Evolutionary conservation across 1,140 invertebrate genomes (phyloP), one percentile per base, ranked within the genome.

Genomic region (Drosophila tristis): DNA sequence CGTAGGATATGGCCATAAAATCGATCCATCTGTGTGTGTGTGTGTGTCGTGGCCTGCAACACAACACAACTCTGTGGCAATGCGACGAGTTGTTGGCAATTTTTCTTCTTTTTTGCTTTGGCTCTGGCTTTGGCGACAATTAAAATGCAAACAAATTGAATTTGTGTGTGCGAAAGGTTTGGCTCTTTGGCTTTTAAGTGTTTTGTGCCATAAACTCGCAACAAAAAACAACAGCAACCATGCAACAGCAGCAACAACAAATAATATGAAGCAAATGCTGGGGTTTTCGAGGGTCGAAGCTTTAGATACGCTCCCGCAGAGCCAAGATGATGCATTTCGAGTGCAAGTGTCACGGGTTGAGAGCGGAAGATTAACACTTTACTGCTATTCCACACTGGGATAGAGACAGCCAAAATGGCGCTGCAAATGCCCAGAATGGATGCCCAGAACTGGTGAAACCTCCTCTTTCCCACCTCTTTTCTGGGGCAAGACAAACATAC

Each of bases 121-220:
- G 59, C 82, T 64, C 11, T 35, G 31, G 70, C 39, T 42, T 74
- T 77, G 74, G 82, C 81, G 74, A 86, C 81, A 86, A 86, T 86
- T 86, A 86, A 86, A 86, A 86, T 87, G 81, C 81, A 86, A 86
- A 87, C 81, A 86, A 87, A 86, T 86, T 87, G 82, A 72, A 75
- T 75, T 54, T 74, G 81, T 76, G 70, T 74, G 64, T 85, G 78
- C 74, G 70, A 86, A 86, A 82, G 82, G 82, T 86, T 86, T 87
- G 82, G 74, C 82, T 71, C 68, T 61, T 48, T 48, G 56, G 71
- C 55, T 39, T 39, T 39, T 74, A 87, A 78, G 84, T 86, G 82
- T 87, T 86, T 81, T 87, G 63, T 57, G 78, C 78, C 82, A 86
- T 86, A 87, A 86, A 86, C 74, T 72, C 66, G 45, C 71, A 44